Evolutionary conservation across 2,113 vertebrate genomes (phyloP), one percentile per base, ranked within the genome.

Genomic region (Aspiorhynchus laticeps): DNA sequence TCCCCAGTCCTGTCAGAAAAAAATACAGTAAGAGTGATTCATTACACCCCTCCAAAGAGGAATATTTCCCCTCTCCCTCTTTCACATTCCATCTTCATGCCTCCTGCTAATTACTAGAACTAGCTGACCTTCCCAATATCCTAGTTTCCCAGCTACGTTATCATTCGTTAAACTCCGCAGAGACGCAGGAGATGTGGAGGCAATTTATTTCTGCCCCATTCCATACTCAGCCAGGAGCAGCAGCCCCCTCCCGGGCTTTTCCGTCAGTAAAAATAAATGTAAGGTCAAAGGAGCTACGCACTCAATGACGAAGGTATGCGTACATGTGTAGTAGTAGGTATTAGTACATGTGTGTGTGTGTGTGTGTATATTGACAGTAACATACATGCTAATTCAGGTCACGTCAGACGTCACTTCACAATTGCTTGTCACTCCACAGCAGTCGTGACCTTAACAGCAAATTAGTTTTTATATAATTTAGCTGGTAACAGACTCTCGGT

Each of bases 141-240:
- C 86, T 88, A 91, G 76, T 90, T 92, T 91, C 89, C 87, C 82
- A 84, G 85, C 90, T 85, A 81, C 9, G 61, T 90, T 90, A 90
- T 92, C 89, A 90, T 86, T 90, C 89, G 71, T 88, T 90, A 90
- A 90, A 85, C 89, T 91, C 92, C 88, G 28, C 80, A 86, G 92
- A 91, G 93, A 91, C 79, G 46, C 46, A 51, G 11, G 26, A 82
- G 90, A 91, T 89, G 90, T 90, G 86, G 88, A 90, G 89, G 90
- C 89, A 92, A 91, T 93, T 92, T 93, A 92, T 90, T 92, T 90
- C 90, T 87, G 85, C 88, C 89, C 84, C 87, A 84, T 88, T 91
- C 90, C 83, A 67, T 80, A 90, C 87, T 83, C 79, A 88, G 86
- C 89, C 85, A 85, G 61, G 75, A 90, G 85, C 84, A 84, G 65